These are phyloP conservation scores for Melolontha melolontha DNA, from an alignment of 2,888 invertebrate genomes.

Conservation along the genomic window DNA sequence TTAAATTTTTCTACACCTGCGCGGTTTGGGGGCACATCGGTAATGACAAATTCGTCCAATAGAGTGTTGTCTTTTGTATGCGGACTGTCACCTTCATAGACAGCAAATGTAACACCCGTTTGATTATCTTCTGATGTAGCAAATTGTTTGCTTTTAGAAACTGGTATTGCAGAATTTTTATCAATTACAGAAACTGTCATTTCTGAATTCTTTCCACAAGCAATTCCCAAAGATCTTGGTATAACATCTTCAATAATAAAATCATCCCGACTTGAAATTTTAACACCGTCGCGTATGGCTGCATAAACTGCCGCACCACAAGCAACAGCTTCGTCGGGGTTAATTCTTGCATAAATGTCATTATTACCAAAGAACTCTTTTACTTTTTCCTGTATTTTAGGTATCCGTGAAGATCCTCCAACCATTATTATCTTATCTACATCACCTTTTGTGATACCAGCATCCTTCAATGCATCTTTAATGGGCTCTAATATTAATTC, in stretches of 20 bases:
- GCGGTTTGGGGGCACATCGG: not conserved
- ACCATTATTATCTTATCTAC: constrained; percentile 53
- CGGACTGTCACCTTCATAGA: constrained; percentile 26
- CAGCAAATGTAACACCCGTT: not conserved
- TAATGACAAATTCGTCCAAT: constrained; percentile 13
- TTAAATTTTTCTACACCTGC: constrained; percentile 3
- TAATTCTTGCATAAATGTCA: constrained; percentile 47
- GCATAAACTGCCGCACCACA: constrained; percentile 53
- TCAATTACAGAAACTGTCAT: constrained; percentile 50
- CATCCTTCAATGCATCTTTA: constrained; percentile 47
- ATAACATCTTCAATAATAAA: constrained; percentile 50
- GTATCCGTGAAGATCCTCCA: constrained; percentile 55
- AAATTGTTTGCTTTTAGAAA: not conserved
- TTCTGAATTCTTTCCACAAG: constrained; percentile 16
- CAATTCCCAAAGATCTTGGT: constrained; percentile 48
- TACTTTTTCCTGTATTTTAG: constrained; percentile 51
- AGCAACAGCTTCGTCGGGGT: constrained; percentile 55
- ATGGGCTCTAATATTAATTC: constrained; percentile 48
- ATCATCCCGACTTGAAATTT: constrained; percentile 32
- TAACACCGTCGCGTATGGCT: constrained; percentile 46
- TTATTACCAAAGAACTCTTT: constrained; percentile 47
- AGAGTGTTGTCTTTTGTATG: constrained; percentile 3
- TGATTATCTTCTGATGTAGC: constrained; percentile 48
- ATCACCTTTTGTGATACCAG: constrained; percentile 44
- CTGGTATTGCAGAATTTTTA: constrained; percentile 50